Evolutionary conservation across 2,113 vertebrate genomes (phyloP).

Genomic region (Pao palembangensis): DNA sequence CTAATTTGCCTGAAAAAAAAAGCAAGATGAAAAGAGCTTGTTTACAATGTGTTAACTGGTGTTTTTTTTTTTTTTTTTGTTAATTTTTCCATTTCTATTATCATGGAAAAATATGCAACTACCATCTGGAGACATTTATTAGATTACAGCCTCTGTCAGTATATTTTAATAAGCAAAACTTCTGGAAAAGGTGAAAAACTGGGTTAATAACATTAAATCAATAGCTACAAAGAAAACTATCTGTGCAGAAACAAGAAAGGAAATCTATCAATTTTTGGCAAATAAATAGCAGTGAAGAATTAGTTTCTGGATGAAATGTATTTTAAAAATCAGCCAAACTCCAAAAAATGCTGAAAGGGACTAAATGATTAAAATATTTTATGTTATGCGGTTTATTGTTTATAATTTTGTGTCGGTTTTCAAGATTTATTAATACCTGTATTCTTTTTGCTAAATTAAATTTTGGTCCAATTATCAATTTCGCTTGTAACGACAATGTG

Average conservation of each 20-base stretch:
- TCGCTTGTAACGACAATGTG: not conserved
- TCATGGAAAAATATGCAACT: no score
- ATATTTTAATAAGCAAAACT: not conserved
- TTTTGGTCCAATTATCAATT: not conserved
- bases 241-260: constrained; percentile 4
- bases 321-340: constrained; percentile 10
- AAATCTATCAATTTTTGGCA: constrained; percentile 28
- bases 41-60: no score
- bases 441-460: not conserved
- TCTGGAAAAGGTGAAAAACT: not conserved
- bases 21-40: not conserved
- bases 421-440: no score
- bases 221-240: not conserved
- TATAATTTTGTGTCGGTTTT: no score
- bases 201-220: not conserved
- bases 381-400: no score
- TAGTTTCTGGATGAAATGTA: not conserved
- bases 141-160: no score
- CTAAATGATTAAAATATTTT: no score
- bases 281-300: constrained; percentile 40
- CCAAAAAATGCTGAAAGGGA: no score
- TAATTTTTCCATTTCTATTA: no score
- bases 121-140: no score
- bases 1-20: constrained; percentile 2
- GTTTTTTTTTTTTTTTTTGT: no score